A percentile compares a stretch with the other conserved stretches of the same genome.
phyloP scores from a whole-genome alignment of 2,888 invertebrate species.

The Petrolisthes manimaculis region DNA sequence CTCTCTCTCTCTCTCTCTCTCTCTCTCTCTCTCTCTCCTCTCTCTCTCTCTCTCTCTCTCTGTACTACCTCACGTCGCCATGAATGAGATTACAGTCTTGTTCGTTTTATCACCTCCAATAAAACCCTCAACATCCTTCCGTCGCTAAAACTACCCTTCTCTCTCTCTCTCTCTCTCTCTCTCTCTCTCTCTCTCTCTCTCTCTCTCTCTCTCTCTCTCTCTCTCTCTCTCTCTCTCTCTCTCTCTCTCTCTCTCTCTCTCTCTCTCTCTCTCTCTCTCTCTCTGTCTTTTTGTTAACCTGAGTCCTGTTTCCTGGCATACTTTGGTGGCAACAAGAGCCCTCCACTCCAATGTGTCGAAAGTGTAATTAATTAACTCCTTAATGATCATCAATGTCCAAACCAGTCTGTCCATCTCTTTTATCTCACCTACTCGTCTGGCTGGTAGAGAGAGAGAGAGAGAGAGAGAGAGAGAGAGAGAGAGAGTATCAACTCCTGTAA shows the following conservation, averaged over 20 bases:
- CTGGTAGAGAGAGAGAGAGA: no score
- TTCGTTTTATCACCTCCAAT: background rate
- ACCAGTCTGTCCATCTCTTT: no score
- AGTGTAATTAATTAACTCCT: no score
- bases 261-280: background rate
- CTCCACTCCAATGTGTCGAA: background rate
- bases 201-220: background rate
- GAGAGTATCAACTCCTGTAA: no score
- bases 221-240: background rate
- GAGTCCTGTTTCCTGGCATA: background rate
- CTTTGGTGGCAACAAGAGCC: background rate
- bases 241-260: background rate
- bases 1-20: background rate
- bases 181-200: background rate
- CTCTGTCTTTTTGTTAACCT: background rate
- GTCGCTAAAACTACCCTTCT: background rate
- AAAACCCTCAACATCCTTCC: background rate
- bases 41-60: background rate
- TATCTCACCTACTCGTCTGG: no score
- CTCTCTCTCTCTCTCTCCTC: background rate
- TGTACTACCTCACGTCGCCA: background rate
- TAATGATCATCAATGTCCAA: no score
- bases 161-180: background rate
- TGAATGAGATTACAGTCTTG: background rate
- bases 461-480: no score